Evolutionary conservation across 2,797 vertebrate species (phyloP).

Genomic region (Diplodus sargus): DNA sequence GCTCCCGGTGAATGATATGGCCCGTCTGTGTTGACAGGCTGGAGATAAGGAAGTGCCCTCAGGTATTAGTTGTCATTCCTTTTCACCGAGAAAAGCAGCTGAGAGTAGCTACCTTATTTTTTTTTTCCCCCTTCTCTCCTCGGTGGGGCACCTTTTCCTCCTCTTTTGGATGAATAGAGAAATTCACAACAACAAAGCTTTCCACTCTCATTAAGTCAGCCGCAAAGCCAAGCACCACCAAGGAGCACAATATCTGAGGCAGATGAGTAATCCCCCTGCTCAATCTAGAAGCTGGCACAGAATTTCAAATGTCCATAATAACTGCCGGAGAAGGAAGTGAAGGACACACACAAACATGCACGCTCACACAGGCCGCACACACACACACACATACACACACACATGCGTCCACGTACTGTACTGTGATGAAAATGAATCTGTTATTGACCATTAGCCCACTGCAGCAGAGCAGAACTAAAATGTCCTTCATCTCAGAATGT

Average conservation of each 20-base stretch:
- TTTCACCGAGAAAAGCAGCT: conserved; percentile 81
- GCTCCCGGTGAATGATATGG: conserved; percentile 88
- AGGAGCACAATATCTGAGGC: conserved; percentile 83
- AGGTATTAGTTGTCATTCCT: conserved; percentile 94
- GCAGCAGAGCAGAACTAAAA: conserved; percentile 74
- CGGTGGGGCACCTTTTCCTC: conserved; percentile 87
- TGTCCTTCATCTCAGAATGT: conserved; percentile 72
- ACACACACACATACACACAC: conserved; percentile 9
- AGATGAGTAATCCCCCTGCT: conserved; percentile 84
- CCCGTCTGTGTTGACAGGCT: conserved; percentile 91
- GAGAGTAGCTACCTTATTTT: conserved; percentile 76
- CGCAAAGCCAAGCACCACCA: conserved; percentile 79
- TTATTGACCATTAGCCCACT: conserved; percentile 76
- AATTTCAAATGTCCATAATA: conserved; percentile 87
- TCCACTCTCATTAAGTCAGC: conserved; percentile 87
- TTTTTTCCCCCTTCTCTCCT: conserved; percentile 46
- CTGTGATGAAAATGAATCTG: conserved; percentile 70
- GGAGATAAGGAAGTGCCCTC: conserved; percentile 91
- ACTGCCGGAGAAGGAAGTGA: conserved; percentile 79
- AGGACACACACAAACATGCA: conserved; percentile 63
- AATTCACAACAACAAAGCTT: conserved; percentile 89
- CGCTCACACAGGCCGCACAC: not conserved
- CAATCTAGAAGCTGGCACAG: conserved; percentile 82
- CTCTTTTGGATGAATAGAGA: conserved; percentile 87
- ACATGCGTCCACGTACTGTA: conserved; percentile 26